Percentiles rank a stretch among this genome's conserved stretches.
Conservation (phyloP, 2,888 invertebrate genomes). For the Lasioglossum calceatum region DNA sequence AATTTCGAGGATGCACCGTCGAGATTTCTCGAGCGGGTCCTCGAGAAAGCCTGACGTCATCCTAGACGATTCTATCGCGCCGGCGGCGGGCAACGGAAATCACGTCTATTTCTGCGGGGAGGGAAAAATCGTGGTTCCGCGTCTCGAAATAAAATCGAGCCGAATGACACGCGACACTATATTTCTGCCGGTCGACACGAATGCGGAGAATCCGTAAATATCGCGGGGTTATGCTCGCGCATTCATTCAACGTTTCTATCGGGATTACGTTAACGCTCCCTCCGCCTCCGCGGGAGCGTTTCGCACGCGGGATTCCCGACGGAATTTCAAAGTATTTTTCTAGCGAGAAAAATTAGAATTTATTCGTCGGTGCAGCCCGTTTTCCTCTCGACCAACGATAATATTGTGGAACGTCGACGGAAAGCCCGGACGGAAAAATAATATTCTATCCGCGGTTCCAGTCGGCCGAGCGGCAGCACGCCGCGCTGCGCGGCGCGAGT, state of each 20-base stretch:
- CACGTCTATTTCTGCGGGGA: slow-evolving; percentile 52
- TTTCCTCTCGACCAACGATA: not conserved
- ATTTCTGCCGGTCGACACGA: slow-evolving; percentile 47
- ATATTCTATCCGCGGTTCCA: slow-evolving; percentile 43
- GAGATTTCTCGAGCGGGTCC: slow-evolving; percentile 53
- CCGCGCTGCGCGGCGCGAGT: slow-evolving; percentile 16
- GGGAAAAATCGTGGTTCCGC: slow-evolving; percentile 68
- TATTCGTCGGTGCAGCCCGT: not conserved
- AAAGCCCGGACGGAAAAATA: not conserved
- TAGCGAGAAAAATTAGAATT: not conserved
- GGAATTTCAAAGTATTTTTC: not conserved
- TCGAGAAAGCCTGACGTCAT: slow-evolving; percentile 63
- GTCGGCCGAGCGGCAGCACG: not conserved
- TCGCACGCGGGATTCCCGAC: not conserved
- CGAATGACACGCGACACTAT: slow-evolving; percentile 54
- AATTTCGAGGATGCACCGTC: slow-evolving; percentile 43
- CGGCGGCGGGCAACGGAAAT: slow-evolving; percentile 52
- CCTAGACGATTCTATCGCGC: slow-evolving; percentile 34
- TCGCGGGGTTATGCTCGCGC: not conserved
- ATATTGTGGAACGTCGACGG: not conserved
- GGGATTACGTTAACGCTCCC: not conserved
- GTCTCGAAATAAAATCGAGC: slow-evolving; percentile 71
- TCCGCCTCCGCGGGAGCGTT: not conserved
- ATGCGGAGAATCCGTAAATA: slow-evolving; percentile 36
- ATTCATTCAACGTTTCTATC: slow-evolving; percentile 37